A percentile compares a stretch with the other conserved stretches of the same genome.
phyloP scores from a whole-genome alignment of 1,140 invertebrate genomes.

The Magallana angulata region DNA sequence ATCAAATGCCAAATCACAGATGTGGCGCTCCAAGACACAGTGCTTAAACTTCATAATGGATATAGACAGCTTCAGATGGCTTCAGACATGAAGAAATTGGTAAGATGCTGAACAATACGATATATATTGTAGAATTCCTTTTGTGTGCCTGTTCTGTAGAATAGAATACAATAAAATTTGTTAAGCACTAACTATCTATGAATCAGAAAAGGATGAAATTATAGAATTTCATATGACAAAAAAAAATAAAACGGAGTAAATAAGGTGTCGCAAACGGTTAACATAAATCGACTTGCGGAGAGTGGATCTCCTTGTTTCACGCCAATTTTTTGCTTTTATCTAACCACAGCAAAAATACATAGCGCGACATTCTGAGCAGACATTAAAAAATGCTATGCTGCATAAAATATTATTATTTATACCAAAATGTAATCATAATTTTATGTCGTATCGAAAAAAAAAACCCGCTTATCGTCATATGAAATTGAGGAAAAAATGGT shows the following conservation, averaged over 20 bases:
- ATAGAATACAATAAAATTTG: too few species aligned
- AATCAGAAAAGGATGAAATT: too few species aligned
- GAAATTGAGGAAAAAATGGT: too few species aligned
- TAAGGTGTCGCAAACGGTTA: background rate
- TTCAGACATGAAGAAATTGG: slow-evolving; percentile 55
- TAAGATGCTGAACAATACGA: slow-evolving; percentile 7
- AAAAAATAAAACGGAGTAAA: too few species aligned
- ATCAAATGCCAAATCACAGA: slow-evolving; percentile 9
- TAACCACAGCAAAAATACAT: background rate
- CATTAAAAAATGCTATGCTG: background rate
- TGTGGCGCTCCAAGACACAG: slow-evolving; percentile 39
- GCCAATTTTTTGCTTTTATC: background rate
- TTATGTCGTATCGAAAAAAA: background rate
- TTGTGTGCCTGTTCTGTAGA: too few species aligned
- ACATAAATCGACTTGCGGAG: background rate
- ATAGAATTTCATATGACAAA: too few species aligned
- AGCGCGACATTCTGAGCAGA: background rate
- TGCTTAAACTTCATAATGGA: slow-evolving; percentile 54
- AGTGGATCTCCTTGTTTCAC: slow-evolving; percentile 23
- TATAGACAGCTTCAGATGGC: slow-evolving; percentile 47
- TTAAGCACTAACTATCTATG: too few species aligned
- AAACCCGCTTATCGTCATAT: background rate
- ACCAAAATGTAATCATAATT: background rate
- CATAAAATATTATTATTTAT: background rate
- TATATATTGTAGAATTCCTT: too few species aligned